These are phyloP conservation scores for Rhabdomys pumilio DNA, from an alignment of 2,797 vertebrate genomes.

Conservation along the genomic window DNA sequence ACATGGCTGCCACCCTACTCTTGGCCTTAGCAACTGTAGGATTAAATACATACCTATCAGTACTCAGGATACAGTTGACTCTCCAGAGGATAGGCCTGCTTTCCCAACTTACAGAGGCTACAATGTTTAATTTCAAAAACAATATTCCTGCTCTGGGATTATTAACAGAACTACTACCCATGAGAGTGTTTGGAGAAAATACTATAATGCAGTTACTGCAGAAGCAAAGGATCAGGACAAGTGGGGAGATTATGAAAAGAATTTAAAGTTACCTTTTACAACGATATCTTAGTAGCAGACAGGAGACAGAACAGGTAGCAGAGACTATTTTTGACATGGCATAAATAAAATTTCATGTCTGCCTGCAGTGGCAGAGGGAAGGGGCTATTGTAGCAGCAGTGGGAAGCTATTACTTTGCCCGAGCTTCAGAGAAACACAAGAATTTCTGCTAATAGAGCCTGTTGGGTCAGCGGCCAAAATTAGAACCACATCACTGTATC, in stretches of 20 bases:
- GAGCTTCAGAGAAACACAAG: background rate
- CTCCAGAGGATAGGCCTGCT: slow-evolving; percentile 7
- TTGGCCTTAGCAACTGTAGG: background rate
- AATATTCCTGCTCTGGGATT: background rate
- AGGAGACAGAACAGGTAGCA: background rate
- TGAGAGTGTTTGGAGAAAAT: background rate
- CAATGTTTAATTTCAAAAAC: slow-evolving; percentile 5
- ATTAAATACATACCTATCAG: background rate
- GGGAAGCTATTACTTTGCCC: background rate
- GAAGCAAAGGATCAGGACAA: background rate
- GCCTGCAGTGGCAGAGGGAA: background rate
- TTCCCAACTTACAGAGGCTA: background rate
- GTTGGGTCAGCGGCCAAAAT: background rate
- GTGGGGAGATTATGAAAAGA: background rate
- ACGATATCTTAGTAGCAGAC: background rate
- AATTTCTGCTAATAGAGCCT: background rate
- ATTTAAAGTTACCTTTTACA: background rate
- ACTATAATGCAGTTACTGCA: background rate
- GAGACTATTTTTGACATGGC: background rate
- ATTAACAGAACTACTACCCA: background rate
- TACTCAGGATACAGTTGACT: background rate
- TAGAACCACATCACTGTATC: background rate
- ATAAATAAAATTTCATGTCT: background rate
- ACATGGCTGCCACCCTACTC: background rate
- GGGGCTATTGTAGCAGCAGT: background rate